Base-by-base conservation (phyloP, 2,113 vertebrate species). In the Barbus barbus region DNA sequence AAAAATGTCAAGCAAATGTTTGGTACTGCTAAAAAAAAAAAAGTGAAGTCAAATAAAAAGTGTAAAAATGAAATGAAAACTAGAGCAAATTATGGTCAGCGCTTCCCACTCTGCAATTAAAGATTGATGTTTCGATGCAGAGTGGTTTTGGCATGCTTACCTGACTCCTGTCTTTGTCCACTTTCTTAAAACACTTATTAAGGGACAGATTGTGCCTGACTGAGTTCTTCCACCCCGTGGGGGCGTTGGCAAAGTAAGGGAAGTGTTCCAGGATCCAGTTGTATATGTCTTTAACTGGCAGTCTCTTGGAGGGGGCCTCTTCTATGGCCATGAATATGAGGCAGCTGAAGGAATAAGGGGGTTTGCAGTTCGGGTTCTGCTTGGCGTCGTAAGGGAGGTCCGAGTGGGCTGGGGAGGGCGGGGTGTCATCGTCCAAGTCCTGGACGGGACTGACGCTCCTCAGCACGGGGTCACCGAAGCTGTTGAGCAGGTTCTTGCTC, bases 241-340 rank as follows among this genome's bases (percentile, higher is more conserved):
- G 96, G 63, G 96, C 96, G 0, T 95, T 96, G 86, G 95, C 96
- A 92, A 97, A 97, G 92, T 97, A 97, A 0, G 96, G 96, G 86
- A 97, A 97, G 91, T 97, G 96, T 94, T 97, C 96, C 89, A 97
- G 94, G 91, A 97, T 97, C 96, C 96, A 97, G 93, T 96, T 96
- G 93, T 97, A 97, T 90, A 97, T 97, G 91, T 97, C 96, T 94
- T 97, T 97, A 46, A 97, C 96, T 0, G 96, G 96, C 84, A 97
- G 93, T 88, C 96, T 94, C 95, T 97, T 97, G 90, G 93, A 94
- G 48, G 96, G 96, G 1, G 96, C 96, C 90, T 96, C 96, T 92
- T 97, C 96, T 16, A 97, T 97, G 91, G 96, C 96, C 96, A 97
- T 97, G 94, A 97, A 97, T 92, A 97, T 97, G 93, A 97, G 96